Evolutionary conservation across 1,140 invertebrate genomes (phyloP).

Genomic region (Cydia splendana): DNA sequence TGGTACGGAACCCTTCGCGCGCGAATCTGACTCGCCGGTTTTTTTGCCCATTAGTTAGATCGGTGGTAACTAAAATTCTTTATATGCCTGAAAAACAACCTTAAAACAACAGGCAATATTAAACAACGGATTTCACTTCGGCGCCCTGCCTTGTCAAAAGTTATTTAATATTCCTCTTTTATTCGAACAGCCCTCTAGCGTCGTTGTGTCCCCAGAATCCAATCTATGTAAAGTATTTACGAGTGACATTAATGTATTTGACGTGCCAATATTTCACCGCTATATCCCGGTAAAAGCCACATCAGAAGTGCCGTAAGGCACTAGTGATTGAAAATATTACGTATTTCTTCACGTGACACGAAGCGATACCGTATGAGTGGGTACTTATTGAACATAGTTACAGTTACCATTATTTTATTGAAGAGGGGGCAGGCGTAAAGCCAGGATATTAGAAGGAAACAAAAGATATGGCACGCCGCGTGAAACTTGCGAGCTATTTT

Average conservation of each 20-base stretch:
- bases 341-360: background rate
- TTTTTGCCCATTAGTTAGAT: too few species aligned
- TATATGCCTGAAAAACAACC: constrained; percentile 34
- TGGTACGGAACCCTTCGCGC: too few species aligned
- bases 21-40: too few species aligned
- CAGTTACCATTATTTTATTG: too few species aligned
- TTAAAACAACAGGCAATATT: constrained; percentile 43
- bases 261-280: constrained; percentile 56
- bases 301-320: constrained; percentile 22
- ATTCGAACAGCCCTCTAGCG: constrained; percentile 58
- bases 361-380: too few species aligned
- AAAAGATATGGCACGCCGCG: too few species aligned
- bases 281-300: constrained; percentile 41
- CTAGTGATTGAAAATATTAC: constrained; percentile 21
- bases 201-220: constrained; percentile 62
- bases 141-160: constrained; percentile 62
- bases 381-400: too few species aligned
- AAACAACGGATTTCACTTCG: constrained; percentile 43
- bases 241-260: constrained; percentile 65
- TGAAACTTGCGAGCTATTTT: too few species aligned
- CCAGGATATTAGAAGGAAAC: too few species aligned
- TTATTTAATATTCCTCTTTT: constrained; percentile 65
- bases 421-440: too few species aligned
- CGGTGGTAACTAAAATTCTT: constrained; percentile 39
- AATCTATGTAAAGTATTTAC: constrained; percentile 69